Percentiles rank a stretch among this genome's conserved stretches.
phyloP scores from a whole-genome alignment of 2,113 vertebrate genomes.

The Eulemur rufifrons region DNA sequence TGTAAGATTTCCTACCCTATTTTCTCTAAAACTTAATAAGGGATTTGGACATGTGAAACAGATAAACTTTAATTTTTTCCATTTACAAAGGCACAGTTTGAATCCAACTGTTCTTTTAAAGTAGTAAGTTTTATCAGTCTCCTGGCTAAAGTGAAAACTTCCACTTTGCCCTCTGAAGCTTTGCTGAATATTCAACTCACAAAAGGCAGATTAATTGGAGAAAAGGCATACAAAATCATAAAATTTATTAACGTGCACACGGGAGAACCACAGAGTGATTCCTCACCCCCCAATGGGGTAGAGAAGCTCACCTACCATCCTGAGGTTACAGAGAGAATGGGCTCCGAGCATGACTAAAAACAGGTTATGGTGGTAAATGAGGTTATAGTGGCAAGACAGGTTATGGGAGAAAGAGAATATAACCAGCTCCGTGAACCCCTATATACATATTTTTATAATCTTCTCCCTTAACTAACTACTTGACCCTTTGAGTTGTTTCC shows the following conservation, averaged over 20 bases:
- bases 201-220: neutral
- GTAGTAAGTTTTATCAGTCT: neutral
- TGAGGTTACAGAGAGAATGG: neutral
- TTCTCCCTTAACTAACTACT: too few species aligned
- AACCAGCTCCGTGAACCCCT: too few species aligned
- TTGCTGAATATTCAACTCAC: neutral
- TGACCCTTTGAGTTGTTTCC: too few species aligned
- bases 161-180: neutral
- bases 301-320: neutral
- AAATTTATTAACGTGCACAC: neutral
- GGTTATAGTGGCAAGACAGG: neutral
- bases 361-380: neutral
- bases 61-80: neutral
- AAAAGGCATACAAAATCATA: neutral
- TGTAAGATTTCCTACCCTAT: neutral
- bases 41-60: neutral
- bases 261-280: neutral
- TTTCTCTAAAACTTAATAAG: neutral
- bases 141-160: neutral
- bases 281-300: neutral
- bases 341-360: neutral
- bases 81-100: neutral
- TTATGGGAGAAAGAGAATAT: neutral
- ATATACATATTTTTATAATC: too few species aligned
- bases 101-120: neutral